Percentiles rank a stretch among this genome's conserved stretches.
phyloP scores from a whole-genome alignment of 2,113 vertebrate species.

The Hystrix cristata region DNA sequence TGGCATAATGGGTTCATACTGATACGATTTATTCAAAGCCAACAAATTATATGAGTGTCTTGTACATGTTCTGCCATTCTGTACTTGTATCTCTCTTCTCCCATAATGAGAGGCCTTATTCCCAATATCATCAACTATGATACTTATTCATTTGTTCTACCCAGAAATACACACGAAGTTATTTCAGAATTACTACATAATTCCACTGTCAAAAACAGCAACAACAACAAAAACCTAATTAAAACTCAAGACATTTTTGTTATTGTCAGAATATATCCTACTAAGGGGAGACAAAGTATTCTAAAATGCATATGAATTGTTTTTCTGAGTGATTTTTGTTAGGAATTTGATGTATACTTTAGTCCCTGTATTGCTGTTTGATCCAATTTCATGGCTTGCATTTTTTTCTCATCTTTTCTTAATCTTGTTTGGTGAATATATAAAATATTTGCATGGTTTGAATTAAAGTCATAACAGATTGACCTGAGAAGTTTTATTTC shows the following conservation, averaged over 20 bases:
- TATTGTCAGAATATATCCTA: neutral
- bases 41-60: neutral
- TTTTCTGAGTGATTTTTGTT: neutral
- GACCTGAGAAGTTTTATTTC: fast-evolving
- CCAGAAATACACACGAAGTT: neutral
- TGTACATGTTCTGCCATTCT: fast-evolving
- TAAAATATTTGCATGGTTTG: neutral
- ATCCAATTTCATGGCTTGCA: neutral
- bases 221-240: neutral
- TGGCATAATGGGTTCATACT: neutral
- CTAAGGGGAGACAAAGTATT: neutral
- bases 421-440: neutral
- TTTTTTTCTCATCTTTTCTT: neutral
- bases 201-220: neutral
- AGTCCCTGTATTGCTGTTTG: neutral
- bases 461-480: neutral
- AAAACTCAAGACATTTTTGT: neutral
- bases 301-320: neutral
- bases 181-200: neutral
- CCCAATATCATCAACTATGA: fast-evolving
- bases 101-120: fast-evolving
- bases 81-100: fast-evolving
- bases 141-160: fast-evolving
- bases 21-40: fast-evolving
- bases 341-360: neutral